Conservation (phyloP, 2,888 invertebrate genomes). For the Drosophila cognata region DNA sequence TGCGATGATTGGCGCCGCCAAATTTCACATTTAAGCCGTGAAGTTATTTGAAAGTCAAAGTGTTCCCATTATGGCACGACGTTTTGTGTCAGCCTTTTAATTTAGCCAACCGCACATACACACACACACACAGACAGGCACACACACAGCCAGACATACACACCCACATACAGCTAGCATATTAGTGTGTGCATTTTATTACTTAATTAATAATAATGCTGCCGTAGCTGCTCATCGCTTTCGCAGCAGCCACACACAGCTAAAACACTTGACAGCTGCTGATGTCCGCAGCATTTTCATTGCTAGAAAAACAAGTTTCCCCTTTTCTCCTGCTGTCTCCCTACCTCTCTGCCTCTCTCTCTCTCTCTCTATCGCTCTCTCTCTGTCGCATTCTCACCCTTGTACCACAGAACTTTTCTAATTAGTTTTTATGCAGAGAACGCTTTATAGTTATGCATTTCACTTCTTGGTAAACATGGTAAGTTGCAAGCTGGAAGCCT, state of each 20-base stretch:
- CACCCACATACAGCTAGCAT: background rate
- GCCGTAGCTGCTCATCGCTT: conserved; percentile 43
- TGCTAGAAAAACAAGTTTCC: conserved; percentile 47
- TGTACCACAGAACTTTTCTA: conserved; percentile 70
- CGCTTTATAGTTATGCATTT: conserved; percentile 76
- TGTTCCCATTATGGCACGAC: conserved; percentile 23
- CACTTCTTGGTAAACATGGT: conserved; percentile 48
- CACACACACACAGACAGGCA: conserved; percentile 5
- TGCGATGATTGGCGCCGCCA: background rate
- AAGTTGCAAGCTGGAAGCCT: conserved; percentile 36
- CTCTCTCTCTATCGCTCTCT: background rate
- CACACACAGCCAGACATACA: background rate
- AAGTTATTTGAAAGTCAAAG: conserved; percentile 19
- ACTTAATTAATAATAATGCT: conserved; percentile 73
- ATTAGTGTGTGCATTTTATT: conserved; percentile 63
- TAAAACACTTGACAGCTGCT: conserved; percentile 45
- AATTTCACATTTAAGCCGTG: no score
- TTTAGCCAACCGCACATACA: conserved; percentile 23
- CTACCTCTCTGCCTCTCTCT: background rate
- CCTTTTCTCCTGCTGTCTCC: background rate
- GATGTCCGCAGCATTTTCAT: conserved; percentile 46
- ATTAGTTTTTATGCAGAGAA: conserved; percentile 72
- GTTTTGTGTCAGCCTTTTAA: conserved; percentile 33
- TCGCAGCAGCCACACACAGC: conserved; percentile 4
- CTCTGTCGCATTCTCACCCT: background rate